A percentile compares a stretch with the other conserved stretches of the same genome.
phyloP scores from a whole-genome alignment of 2,888 invertebrate species.

The Macrosiphum euphorbiae region DNA sequence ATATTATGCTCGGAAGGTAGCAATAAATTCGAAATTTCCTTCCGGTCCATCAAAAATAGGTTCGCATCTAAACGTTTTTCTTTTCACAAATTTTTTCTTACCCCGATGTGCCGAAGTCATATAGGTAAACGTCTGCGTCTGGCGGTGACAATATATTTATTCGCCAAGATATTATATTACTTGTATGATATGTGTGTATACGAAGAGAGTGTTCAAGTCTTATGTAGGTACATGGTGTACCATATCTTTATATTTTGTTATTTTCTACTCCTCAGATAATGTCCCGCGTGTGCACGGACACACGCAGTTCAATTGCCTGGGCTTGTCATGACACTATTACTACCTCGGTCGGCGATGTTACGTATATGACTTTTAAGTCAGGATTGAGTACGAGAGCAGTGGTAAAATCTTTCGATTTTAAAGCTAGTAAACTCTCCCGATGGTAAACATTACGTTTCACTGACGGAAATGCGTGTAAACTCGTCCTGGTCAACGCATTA shows the following conservation, averaged over 20 bases:
- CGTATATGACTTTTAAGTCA: background rate
- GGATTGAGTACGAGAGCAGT: background rate
- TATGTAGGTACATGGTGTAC: background rate
- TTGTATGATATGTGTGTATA: no score
- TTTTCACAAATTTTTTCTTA: background rate
- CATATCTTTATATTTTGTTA: background rate
- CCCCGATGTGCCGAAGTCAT: background rate
- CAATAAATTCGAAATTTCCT: background rate
- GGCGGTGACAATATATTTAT: background rate
- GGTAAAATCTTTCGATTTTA: no score
- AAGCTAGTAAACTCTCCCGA: no score
- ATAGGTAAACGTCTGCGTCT: background rate
- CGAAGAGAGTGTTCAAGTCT: background rate
- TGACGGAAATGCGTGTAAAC: no score
- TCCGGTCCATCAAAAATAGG: background rate
- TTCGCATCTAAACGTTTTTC: background rate
- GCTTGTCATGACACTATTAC: no score
- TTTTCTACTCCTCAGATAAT: background rate
- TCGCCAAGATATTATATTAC: background rate
- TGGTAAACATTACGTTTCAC: no score
- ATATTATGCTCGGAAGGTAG: background rate
- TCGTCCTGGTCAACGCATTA: no score
- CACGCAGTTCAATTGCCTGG: background rate
- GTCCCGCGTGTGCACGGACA: background rate
- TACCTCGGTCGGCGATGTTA: no score